Conservation (phyloP, 2,797 vertebrate genomes). For the Myiothlypis coronata region DNA sequence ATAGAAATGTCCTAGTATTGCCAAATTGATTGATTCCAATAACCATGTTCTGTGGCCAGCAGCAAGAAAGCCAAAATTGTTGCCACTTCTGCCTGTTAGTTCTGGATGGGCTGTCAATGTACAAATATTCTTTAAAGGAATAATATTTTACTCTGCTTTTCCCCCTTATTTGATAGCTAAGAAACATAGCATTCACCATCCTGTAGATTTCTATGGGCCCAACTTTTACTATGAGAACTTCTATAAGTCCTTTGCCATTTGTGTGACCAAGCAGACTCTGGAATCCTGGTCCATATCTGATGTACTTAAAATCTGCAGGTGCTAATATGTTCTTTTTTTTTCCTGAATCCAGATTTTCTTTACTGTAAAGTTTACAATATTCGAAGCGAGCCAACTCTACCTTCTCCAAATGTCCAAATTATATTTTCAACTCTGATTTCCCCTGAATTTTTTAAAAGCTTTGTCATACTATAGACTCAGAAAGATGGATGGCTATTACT, state of each 20-base stretch:
- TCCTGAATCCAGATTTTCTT: neutral
- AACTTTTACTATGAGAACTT: neutral
- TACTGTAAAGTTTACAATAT: neutral
- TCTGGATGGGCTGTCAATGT: neutral
- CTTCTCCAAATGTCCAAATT: neutral
- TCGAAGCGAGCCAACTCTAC: neutral
- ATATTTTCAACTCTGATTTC: neutral
- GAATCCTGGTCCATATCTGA: neutral
- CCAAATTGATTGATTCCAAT: neutral
- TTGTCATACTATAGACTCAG: neutral
- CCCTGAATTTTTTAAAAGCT: neutral
- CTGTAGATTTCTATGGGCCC: neutral
- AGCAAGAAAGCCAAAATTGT: neutral
- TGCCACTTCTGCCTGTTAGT: neutral
- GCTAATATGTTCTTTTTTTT: neutral
- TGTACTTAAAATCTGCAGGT: neutral
- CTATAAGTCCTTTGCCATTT: neutral
- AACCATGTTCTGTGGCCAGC: fast-evolving
- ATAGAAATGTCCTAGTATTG: neutral
- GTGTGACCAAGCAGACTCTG: neutral
- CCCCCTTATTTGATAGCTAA: neutral
- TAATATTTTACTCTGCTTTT: neutral
- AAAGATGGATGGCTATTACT: neutral
- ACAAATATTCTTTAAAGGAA: neutral
- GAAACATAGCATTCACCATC: neutral